Evolutionary conservation across 1,140 invertebrate species (phyloP), one percentile per base, ranked within the genome.

Genomic region (Oreohelix idahoensis): DNA sequence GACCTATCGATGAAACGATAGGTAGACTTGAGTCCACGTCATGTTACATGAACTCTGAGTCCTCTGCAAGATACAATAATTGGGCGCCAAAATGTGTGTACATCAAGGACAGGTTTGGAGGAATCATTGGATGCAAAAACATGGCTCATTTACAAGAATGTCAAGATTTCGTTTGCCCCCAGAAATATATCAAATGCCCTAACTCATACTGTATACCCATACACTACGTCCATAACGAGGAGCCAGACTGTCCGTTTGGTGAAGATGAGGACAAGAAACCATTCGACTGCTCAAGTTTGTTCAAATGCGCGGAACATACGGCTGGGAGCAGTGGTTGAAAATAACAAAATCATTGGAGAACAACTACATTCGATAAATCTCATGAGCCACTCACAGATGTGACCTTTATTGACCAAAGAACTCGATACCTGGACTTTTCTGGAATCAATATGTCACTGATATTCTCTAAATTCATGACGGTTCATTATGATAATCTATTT

Each of bases 81-180:
- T 80, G 79, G 79, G 79, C 79, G 1, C 79, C 79, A 23, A 70
- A 66, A 35, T 76, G 74, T 51, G 45, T 76, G 15, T 76, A 76
- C 20, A n/a, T 76, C 1, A 76, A 76, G 32, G 74, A 76, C 74
- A 13, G 45, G 26, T 76, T 29, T 51, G 45, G 42, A n/a, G 74
- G 17, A 4, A 5, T 35, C 1, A 51, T 76, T 29, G 74, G 74
- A 23, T 76, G 74, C 26, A n/a, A 32, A 36, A 53, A 76, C 45
- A 76, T 76, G 74, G 29, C 20, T 10, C 74, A 76, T 53, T 32
- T 76, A 49, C 38, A 53, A 15, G 32, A 76, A 15, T 76, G 74
- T 53, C 4, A 51, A 29, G 11, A 76, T 51, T 76, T 53, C 23
- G 29, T 13, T 8, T 76, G 74, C 29, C 42, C 74, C 2, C 8